Percentiles rank a stretch among this genome's conserved stretches.
Evolutionary conservation across 2,113 vertebrate species (phyloP).

Genomic region (Cyphomyrus plagiostoma): DNA sequence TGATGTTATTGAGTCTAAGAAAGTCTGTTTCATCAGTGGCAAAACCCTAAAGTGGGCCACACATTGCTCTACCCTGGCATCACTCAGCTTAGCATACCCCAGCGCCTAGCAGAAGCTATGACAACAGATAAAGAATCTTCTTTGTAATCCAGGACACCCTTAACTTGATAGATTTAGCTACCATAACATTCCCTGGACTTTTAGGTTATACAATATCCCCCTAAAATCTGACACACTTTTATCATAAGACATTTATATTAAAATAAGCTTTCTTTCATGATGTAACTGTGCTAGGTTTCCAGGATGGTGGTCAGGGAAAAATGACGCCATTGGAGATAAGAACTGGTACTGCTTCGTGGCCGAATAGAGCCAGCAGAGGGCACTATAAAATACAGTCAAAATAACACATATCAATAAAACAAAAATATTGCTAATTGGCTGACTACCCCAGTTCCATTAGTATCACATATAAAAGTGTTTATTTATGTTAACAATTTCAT

Average conservation of each 20-base stretch:
- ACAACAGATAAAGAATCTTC: background rate
- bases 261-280: background rate
- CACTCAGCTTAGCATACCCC: background rate
- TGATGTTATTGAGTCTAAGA: background rate
- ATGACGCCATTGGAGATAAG: background rate
- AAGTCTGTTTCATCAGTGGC: background rate
- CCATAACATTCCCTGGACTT: background rate
- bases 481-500: background rate
- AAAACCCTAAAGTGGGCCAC: background rate
- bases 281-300: background rate
- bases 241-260: background rate
- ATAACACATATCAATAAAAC: background rate
- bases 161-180: background rate
- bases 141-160: background rate
- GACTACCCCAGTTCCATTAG: background rate
- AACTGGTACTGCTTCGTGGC: background rate
- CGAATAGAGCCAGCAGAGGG: background rate
- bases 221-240: background rate
- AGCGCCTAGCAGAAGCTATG: background rate
- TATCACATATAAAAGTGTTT: background rate
- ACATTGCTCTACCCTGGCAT: background rate
- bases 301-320: background rate
- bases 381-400: background rate
- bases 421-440: background rate
- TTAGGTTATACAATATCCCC: background rate